Evolutionary conservation across 2,888 invertebrate genomes (phyloP), one percentile per base, ranked within the genome.

Genomic region (Punctoribates punctum): DNA sequence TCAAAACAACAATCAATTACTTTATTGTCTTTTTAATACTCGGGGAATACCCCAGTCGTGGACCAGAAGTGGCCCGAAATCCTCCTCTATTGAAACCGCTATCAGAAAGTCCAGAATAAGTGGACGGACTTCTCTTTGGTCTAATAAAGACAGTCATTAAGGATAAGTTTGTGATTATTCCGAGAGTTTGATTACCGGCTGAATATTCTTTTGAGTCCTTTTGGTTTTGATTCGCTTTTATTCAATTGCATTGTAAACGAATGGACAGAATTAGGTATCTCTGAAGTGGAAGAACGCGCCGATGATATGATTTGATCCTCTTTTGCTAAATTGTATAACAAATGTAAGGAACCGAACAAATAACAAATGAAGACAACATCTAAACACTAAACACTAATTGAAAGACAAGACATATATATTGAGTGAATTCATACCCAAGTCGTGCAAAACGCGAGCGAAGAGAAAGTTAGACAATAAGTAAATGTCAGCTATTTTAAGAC

Each of bases 41-140:
- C 25, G 27, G 27, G 0, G 72, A 48, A 83, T 83, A 84, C 74
- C 83, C 84, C 23, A 91, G 87, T 75, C 92, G 86, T 51, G 90
- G 88, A 51, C 89, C 88, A 76, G 90, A 89, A n/a, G 91, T 91
- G 15, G 90, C 90, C 79, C 92, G 84, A 27, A 90, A 86, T 8
- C 90, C 90, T 23, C 86, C 85, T 67, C 92, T 86, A 78, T 88
- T 87, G 81, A 90, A 90, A 80, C 89, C 89, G 1, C 88, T 88
- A 5, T 80, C 80, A 11, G 87, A 70, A 5, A 79, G 72, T 6
- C 76, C 76, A 3, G 76, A 73, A 38, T 60, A 73, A 48, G 76
- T 38, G 9, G 76, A 76, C 23, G 76, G 73, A 27, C 76, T 76
- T 57, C 76, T 34, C 27, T 76, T 76, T 13, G 46, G 46, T 15